phyloP scores from a whole-genome alignment of 2,888 invertebrate species.

The Scaptomyza parva region DNA sequence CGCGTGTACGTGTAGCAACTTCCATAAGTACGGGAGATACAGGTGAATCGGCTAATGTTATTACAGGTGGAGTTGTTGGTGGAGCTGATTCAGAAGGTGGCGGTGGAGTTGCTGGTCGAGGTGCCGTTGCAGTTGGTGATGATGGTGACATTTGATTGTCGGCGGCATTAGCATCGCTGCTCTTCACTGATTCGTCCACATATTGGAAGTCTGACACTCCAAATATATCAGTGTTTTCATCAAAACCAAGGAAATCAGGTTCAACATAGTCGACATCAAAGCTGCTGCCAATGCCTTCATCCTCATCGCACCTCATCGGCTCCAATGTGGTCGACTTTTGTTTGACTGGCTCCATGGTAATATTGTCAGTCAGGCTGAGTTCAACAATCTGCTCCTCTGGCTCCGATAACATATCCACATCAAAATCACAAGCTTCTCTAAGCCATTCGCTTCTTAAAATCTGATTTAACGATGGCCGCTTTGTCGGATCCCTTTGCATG shows the following conservation, averaged over 20 bases:
- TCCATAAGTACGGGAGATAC: neutral
- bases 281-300: slow-evolving; percentile 22
- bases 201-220: slow-evolving; percentile 44
- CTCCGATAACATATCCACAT: slow-evolving; percentile 42
- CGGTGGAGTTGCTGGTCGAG: neutral
- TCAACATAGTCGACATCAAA: slow-evolving; percentile 44
- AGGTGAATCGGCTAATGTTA: neutral
- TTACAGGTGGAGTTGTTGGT: neutral
- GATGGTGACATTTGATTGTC: slow-evolving; percentile 15
- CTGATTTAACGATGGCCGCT: slow-evolving; percentile 70
- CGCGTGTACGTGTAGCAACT: slow-evolving; percentile 35
- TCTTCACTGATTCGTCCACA: slow-evolving; percentile 8
- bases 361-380: slow-evolving; percentile 57
- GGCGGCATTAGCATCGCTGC: neutral
- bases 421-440: slow-evolving; percentile 27
- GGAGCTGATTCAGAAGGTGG: neutral
- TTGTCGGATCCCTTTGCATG: slow-evolving; percentile 69
- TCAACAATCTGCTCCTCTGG: slow-evolving; percentile 55
- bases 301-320: slow-evolving; percentile 4
- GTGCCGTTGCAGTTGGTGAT: neutral
- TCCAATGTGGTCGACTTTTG: neutral
- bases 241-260: slow-evolving; percentile 59
- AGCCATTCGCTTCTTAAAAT: slow-evolving; percentile 86
- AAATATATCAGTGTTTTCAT: slow-evolving; percentile 45
- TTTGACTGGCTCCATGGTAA: slow-evolving; percentile 26